Percentiles rank a stretch among this genome's conserved stretches.
Evolutionary conservation across 2,888 invertebrate genomes (phyloP).

Genomic region (Platynereis dumerilii): DNA sequence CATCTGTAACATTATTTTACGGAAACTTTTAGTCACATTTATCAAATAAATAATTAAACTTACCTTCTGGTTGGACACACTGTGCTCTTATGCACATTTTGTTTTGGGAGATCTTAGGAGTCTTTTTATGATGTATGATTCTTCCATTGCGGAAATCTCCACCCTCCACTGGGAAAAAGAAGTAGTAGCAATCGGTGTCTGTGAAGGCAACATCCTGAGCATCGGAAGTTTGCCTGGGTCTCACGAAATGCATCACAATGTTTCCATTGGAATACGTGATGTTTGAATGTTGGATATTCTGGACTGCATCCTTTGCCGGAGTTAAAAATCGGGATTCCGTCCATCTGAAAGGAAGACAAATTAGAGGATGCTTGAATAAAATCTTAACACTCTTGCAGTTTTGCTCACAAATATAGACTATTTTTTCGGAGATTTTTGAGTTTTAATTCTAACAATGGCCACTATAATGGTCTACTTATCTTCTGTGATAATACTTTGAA

Average conservation of each 20-base stretch:
- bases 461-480: too few species aligned
- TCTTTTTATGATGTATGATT: not conserved
- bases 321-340: constrained; percentile 11
- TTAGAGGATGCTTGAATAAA: too few species aligned
- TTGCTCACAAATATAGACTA: too few species aligned
- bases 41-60: too few species aligned
- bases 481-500: too few species aligned
- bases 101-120: not conserved
- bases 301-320: constrained; percentile 9
- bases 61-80: too few species aligned
- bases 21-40: too few species aligned
- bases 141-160: constrained; percentile 9
- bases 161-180: constrained; percentile 23
- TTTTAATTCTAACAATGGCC: too few species aligned
- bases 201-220: constrained; percentile 15
- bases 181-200: constrained; percentile 20
- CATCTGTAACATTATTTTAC: too few species aligned
- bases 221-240: constrained; percentile 11
- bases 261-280: constrained; percentile 8
- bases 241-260: constrained; percentile 17
- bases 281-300: constrained; percentile 5
- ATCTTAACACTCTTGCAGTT: too few species aligned
- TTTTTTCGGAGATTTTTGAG: too few species aligned
- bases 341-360: constrained; percentile 21
- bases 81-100: constrained; percentile 13